Evolutionary conservation across 2,113 vertebrate species (phyloP), one percentile per base, ranked within the genome.

Genomic region (Catharus bicknelli): DNA sequence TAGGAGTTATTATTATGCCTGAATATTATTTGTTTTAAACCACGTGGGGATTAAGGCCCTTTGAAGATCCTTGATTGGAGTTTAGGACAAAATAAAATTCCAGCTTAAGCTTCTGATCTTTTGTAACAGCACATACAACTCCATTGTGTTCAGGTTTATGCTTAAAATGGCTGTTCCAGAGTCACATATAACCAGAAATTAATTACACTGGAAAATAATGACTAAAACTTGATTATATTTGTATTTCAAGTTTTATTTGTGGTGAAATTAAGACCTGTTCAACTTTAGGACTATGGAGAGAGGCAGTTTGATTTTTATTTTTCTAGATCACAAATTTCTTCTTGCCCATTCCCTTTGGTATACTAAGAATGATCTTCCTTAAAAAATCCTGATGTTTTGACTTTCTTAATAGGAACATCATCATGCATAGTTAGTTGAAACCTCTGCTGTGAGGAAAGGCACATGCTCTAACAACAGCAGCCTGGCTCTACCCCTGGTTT

Each of bases 171-270:
- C 61, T 86, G 12, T 77, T 92, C 21, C 42, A 47, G n/a, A 59
- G 62, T 81, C 26, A 34, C 16, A 54, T 53, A 57, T 62, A 80
- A 70, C 14, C 25, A 79, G 45, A 72, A 90, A 88, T 77, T 72
- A 94, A 86, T 86, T 91, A 75, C 18, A 34, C 38, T 68, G 62
- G 69, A 36, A 81, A 94, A 93, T 42, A 90, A 77, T 57, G n/a
- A 69, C 48, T 86, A 57, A 85, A 88, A 83, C 8, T 83, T 92
- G 32, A 90, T 89, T 89, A 83, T 64, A 85, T 77, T 91, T 83
- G 10, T 87, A 74, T 86, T 90, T 86, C 45, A 62, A 6, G 13
- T 93, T 91, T 67, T 55, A 58, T 77, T 48, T 88, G 26, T 68
- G 32, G 53, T 59, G 11, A 87, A 95, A 88, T 89, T 29, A 84